These are phyloP conservation scores for Anoplolepis gracilipes DNA, from an alignment of 1,140 invertebrate species.

Conservation along the genomic window DNA sequence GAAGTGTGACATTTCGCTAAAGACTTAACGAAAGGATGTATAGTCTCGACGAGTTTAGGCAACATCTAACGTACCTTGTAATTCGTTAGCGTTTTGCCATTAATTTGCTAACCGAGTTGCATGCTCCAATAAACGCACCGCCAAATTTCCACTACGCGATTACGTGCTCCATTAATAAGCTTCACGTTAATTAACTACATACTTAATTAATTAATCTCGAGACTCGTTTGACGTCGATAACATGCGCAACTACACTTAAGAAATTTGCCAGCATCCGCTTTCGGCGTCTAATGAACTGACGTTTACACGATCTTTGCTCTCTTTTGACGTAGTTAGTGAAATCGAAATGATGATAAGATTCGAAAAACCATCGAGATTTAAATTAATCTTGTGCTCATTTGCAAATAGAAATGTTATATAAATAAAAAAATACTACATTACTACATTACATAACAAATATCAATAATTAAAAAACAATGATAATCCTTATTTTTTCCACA, in stretches of 20 bases:
- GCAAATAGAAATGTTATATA: not conserved
- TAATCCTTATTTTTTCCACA: not conserved
- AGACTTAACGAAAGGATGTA: constrained; percentile 15
- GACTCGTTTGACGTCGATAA: constrained; percentile 50
- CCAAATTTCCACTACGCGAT: constrained; percentile 43
- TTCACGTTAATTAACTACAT: constrained; percentile 52
- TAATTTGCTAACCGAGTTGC: constrained; percentile 55
- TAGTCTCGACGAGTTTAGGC: constrained; percentile 8
- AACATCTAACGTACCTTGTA: constrained; percentile 32
- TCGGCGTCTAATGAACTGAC: not conserved
- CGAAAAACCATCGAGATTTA: not conserved
- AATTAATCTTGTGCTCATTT: not conserved
- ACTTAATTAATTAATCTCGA: constrained; percentile 59
- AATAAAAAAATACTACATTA: not conserved
- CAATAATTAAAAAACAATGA: not conserved
- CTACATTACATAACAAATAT: not conserved
- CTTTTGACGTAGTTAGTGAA: not conserved
- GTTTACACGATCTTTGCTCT: not conserved
- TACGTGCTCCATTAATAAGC: constrained; percentile 56
- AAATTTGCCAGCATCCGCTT: constrained; percentile 40
- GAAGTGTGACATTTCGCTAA: not conserved
- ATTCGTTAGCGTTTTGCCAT: constrained; percentile 55
- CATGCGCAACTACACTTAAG: constrained; percentile 44
- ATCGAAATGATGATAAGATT: not conserved
- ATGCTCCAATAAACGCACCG: constrained; percentile 39